phyloP scores from a whole-genome alignment of 2,888 invertebrate species.

The Agrochola macilenta region DNA sequence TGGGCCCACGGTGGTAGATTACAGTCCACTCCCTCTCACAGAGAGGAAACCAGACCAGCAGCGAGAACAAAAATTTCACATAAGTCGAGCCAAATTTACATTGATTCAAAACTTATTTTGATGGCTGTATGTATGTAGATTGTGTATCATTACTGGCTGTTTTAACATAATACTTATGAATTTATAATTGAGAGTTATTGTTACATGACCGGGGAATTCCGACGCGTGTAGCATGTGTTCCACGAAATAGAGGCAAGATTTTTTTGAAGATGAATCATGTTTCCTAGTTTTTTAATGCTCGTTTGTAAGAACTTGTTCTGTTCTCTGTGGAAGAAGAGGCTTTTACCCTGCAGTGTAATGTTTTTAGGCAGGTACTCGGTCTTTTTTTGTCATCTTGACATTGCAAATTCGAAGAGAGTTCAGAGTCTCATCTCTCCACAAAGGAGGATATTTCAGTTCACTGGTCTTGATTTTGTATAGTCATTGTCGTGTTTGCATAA shows the following conservation, averaged over 20 bases:
- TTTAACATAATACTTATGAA: constrained; percentile 55
- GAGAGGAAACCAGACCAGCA: no score
- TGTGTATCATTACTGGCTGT: constrained; percentile 43
- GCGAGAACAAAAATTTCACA: no score
- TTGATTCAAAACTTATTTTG: constrained; percentile 27
- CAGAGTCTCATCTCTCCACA: no score
- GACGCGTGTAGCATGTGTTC: constrained; percentile 23
- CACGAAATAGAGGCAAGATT: constrained; percentile 18
- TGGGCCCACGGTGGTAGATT: background rate
- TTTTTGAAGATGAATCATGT: constrained; percentile 9
- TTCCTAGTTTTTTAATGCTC: background rate
- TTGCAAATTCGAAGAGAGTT: background rate
- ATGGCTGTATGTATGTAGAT: constrained; percentile 24
- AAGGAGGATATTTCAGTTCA: no score
- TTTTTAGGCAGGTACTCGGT: no score
- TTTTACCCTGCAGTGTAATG: no score
- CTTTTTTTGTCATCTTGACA: no score
- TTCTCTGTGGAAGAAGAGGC: background rate
- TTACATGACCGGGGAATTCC: constrained; percentile 75
- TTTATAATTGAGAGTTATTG: constrained; percentile 68
- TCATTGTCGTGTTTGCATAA: background rate
- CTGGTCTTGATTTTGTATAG: background rate
- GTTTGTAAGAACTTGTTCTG: background rate
- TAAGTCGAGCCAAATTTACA: background rate
- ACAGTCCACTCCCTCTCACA: background rate